phyloP scores from a whole-genome alignment of 2,888 invertebrate species.

The Oscheius sp. region DNA sequence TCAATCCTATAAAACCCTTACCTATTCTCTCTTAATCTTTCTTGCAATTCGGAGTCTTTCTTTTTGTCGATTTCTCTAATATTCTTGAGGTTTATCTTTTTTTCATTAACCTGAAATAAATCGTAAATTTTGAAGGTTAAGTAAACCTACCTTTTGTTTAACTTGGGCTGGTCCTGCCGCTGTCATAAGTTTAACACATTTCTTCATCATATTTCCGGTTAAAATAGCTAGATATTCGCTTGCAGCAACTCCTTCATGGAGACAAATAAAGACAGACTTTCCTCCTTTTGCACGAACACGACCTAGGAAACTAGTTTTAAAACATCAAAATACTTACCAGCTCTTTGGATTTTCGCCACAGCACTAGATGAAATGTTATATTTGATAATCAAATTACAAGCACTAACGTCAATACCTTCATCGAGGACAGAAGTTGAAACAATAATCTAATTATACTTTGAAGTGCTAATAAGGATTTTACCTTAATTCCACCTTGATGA shows the following conservation, averaged over 20 bases:
- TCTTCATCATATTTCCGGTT: conserved; percentile 30
- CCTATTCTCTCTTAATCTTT: background rate
- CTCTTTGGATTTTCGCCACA: conserved; percentile 55
- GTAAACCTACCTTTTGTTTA: background rate
- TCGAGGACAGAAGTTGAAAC: conserved; percentile 68
- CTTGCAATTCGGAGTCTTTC: background rate
- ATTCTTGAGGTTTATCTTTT: background rate
- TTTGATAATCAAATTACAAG: conserved; percentile 68
- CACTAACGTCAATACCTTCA: conserved; percentile 65
- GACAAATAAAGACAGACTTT: conserved; percentile 55
- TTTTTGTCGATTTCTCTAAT: background rate
- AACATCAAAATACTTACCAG: conserved; percentile 33
- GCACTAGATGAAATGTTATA: conserved; percentile 63
- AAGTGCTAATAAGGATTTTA: background rate
- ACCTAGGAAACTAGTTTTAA: conserved; percentile 28
- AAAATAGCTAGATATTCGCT: conserved; percentile 49
- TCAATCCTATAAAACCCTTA: background rate
- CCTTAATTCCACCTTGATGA: conserved; percentile 35
- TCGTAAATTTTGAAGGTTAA: no score
- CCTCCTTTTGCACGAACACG: conserved; percentile 64
- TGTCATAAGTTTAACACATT: conserved; percentile 1
- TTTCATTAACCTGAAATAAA: background rate
- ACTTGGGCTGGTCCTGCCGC: background rate
- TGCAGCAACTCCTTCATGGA: conserved; percentile 47
- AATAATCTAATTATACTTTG: conserved; percentile 39